Evolutionary conservation across 2,113 vertebrate genomes (phyloP).

Genomic region (Muntiacus muntjak): DNA sequence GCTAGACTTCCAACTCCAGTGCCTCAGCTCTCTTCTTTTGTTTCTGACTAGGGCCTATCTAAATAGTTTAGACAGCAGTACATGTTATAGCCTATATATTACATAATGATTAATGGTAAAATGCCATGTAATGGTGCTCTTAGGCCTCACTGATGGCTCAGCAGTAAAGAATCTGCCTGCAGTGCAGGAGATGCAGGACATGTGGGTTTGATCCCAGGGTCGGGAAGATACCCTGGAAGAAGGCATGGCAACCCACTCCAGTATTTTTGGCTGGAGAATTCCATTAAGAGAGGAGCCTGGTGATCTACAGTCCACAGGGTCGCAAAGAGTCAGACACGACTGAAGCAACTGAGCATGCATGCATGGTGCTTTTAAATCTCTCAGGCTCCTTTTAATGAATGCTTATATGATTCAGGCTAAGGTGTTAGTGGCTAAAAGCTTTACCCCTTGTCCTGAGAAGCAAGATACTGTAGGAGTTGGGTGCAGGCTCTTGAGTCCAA

Average conservation of each 20-base stretch:
- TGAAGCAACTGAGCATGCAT: not conserved
- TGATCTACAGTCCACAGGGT: not conserved
- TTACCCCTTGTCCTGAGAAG: not conserved
- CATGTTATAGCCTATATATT: not conserved
- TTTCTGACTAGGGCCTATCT: not conserved
- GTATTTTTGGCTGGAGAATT: not conserved
- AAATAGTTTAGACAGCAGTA: not conserved
- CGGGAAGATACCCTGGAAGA: not conserved
- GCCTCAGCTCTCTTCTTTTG: not conserved
- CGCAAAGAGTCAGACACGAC: not conserved
- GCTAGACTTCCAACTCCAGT: not conserved
- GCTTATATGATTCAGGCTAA: not conserved
- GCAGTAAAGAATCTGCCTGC: not conserved
- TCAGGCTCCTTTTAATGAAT: not conserved
- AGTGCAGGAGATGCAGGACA: not conserved
- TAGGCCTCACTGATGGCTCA: not conserved
- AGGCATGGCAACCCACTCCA: not conserved
- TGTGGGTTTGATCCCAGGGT: not conserved
- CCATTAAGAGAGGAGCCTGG: not conserved
- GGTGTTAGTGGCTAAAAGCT: not conserved
- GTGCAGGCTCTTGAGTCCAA: not conserved
- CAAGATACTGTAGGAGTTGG: not conserved
- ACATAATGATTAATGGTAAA: not conserved
- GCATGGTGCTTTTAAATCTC: not conserved
- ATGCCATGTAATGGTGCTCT: not conserved